Base-by-base conservation (phyloP, 2,888 invertebrate species). In the Boloria euphrosyne region DNA sequence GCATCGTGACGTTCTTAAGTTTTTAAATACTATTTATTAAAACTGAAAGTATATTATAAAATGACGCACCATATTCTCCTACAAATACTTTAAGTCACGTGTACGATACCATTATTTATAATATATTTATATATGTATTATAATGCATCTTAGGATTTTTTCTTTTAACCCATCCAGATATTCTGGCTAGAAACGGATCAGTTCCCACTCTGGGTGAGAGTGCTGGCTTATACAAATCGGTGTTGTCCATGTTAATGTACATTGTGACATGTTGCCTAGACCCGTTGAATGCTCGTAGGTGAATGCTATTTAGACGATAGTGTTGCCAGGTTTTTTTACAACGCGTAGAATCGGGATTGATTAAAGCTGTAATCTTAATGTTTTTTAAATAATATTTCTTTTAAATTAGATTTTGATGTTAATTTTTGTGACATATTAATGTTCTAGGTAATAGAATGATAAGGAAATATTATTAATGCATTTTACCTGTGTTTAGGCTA, bases 181-280 rank as follows among this genome's bases (percentile, higher is more conserved):
- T 93, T 90, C 93, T 93, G 90, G 84, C 93, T 93, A 93, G 93
- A 93, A 93, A 93, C 87, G 93, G 93, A 93, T 91, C 93, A 87
- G 92, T 93, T 88, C 93, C 93, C 89, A 93, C 93, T 87, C 82
- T 94, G 91, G 93, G 94, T 94, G 93, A 93, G 93, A 93, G 89
- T 87, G 90, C 90, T 89, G 88, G 78, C 84, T 85, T 84, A 79
- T 87, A 86, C 82, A 82, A 79, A 83, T 90, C 82, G 83, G 80
- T 91, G 91, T 90, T 90, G 90, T 90, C 81, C 80, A 85, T 85
- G 83, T 88, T 81, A 78, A 82, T 87, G 85, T 88, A 84, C 79
- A 63, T 58, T 80, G 78, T 76, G 84, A 83, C 80, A 78, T 87
- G 88, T 87, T 87, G 84, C 83, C 84, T 91, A 88, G 88, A 83